These are phyloP conservation scores for Cladorhizidae sp. DNA, from an alignment of 37 sponge, comb jelly and placozoan genomes.

Conservation along the genomic window DNA sequence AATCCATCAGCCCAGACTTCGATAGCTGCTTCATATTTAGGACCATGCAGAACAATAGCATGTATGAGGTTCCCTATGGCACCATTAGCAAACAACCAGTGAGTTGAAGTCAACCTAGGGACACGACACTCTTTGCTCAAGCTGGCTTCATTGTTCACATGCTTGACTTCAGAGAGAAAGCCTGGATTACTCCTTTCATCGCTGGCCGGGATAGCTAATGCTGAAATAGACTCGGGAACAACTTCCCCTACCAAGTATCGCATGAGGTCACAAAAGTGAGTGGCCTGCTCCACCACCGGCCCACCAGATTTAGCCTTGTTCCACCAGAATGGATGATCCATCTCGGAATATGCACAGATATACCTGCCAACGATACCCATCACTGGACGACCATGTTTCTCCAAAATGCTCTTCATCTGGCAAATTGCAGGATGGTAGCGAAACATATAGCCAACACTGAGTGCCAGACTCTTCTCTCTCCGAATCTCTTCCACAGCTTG, in stretches of 20 bases:
- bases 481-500: constrained; percentile 38
- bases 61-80: constrained; percentile 77
- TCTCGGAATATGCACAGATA: constrained; percentile 64
- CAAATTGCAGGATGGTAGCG: constrained; percentile 84
- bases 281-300: constrained; percentile 91
- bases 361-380: constrained; percentile 63
- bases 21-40: constrained; percentile 65
- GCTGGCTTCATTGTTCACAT: constrained; percentile 36
- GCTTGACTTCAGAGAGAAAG: constrained; percentile 47
- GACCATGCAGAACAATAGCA: constrained; percentile 51
- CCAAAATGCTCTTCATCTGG: constrained; percentile 49
- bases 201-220: constrained; percentile 31
- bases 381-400: constrained; percentile 32
- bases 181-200: constrained; percentile 42
- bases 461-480: constrained; percentile 27
- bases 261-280: constrained; percentile 87
- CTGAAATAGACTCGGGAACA: not conserved
- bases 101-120: constrained; percentile 63
- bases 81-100: constrained; percentile 64
- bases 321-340: constrained; percentile 79
- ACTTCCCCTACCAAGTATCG: constrained; percentile 81
- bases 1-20: constrained; percentile 89
- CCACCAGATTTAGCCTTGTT: constrained; percentile 68
- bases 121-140: constrained; percentile 33
- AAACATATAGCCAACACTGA: constrained; percentile 89